Conservation (phyloP, 2,888 invertebrate species). For the Disparrhopalites patrizii region DNA sequence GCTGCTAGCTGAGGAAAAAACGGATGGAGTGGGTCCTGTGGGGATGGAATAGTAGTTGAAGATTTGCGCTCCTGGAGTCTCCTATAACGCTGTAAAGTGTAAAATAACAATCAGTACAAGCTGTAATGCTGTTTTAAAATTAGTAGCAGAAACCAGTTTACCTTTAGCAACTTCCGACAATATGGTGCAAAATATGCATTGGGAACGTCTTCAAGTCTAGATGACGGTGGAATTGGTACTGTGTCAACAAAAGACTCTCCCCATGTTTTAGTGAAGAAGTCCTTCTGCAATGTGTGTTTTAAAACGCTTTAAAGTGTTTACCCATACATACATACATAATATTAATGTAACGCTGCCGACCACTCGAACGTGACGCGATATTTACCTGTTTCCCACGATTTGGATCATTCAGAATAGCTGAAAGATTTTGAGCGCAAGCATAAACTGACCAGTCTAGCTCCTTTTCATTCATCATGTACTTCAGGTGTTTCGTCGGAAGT, state of each 20-base stretch:
- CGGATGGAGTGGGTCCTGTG: constrained; percentile 35
- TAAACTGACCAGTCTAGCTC: constrained; percentile 71
- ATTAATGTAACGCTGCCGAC: not conserved
- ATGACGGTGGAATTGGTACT: constrained; percentile 68
- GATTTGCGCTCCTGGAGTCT: constrained; percentile 45
- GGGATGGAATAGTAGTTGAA: constrained; percentile 31
- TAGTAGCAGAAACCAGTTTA: constrained; percentile 13
- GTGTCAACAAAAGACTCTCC: constrained; percentile 88
- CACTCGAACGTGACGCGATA: not conserved
- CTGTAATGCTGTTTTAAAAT: not conserved
- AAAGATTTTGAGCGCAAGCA: constrained; percentile 88
- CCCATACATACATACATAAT: too few species aligned
- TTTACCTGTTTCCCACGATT: constrained; percentile 80
- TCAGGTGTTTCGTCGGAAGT: too few species aligned
- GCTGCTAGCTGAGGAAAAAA: constrained; percentile 44
- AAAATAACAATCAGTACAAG: not conserved
- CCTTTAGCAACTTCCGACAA: constrained; percentile 62
- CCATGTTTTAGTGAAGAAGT: constrained; percentile 97
- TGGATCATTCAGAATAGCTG: constrained; percentile 94
- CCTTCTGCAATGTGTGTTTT: constrained; percentile 51
- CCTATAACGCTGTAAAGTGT: constrained; percentile 38
- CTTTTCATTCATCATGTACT: constrained; percentile 28
- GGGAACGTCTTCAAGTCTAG: constrained; percentile 76
- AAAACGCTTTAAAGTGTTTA: not conserved
- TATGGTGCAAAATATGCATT: constrained; percentile 82